Base-by-base conservation (phyloP, 2,797 vertebrate species). In the Jordanella pulchra region DNA sequence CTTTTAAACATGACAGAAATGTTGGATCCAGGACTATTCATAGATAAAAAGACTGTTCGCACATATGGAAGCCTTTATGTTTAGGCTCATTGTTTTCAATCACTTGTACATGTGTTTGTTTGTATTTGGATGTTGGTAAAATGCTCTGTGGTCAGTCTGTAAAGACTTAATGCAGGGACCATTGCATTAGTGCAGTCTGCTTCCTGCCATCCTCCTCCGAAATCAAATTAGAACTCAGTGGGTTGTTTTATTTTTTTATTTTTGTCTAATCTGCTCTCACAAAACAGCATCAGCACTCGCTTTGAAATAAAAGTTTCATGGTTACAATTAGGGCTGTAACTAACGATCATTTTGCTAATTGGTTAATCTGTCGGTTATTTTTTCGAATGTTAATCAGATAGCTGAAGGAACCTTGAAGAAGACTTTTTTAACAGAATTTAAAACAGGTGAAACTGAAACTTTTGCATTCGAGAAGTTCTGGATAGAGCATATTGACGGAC, bases 181-280 rank as follows among this genome's bases (percentile, higher is more conserved):
- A 84, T 86, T 91, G 89, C 89, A 93, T 92, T 93, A 91, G 90
- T 86, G 88, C 67, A 72, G 90, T 89, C 90, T 93, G 82, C 89
- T 92, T 93, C 89, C 92, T 91, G 88, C 75, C 84, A 63, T 90
- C 76, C 27, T 87, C 81, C 69, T 76, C 76, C 82, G 70, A 91
- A 93, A 93, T 91, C 82, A 84, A 87, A 90, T 92, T 91, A 92
- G 72, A 82, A 45, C 80, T 76, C 77, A 71, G 69, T 84, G 39
- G 86, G 76, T 86, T 39, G 3, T 39, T 39, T 39, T n/a, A n/a
- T n/a, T n/a, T n/a, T n/a, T n/a, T n/a, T n/a, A n/a, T n/a, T 91
- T 89, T 84, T 87, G 79, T 81, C 83, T 85, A 79, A 84, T 89
- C 88, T 89, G 85, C 79, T 78, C 75, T 82, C 79, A 51, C 45